Conservation (phyloP, 1,140 invertebrate species). For the Aphelinus certus region DNA sequence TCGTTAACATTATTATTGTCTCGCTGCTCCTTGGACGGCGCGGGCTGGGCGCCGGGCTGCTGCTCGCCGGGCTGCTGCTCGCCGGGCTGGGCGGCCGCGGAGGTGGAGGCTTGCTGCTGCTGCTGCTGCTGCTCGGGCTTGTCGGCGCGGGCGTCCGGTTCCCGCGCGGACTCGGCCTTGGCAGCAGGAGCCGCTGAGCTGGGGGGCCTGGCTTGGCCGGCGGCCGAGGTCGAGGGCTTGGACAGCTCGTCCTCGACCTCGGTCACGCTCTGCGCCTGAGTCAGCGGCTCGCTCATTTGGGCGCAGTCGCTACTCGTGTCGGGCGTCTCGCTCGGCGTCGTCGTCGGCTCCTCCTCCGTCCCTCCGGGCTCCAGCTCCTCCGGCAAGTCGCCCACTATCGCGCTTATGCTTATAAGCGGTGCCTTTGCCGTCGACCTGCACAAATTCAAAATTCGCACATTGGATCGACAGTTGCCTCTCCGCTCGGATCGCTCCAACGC, state of each 20-base stretch:
- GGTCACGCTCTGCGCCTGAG: slow-evolving; percentile 13
- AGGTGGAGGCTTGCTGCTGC: slow-evolving; percentile 25
- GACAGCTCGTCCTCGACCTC: slow-evolving; percentile 20
- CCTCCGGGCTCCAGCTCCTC: slow-evolving; percentile 47
- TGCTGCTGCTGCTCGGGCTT: slow-evolving; percentile 54
- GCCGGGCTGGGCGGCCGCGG: slow-evolving; percentile 49
- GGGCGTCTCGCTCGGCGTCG: slow-evolving; percentile 34
- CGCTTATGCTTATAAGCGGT: slow-evolving; percentile 78
- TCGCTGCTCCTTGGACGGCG: slow-evolving; percentile 56
- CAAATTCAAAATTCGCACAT: background rate
- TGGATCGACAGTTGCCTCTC: no score
- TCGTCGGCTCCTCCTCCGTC: slow-evolving; percentile 47
- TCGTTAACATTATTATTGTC: slow-evolving; percentile 78
- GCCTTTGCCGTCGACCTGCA: slow-evolving; percentile 58
- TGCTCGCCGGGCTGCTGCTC: slow-evolving; percentile 58
- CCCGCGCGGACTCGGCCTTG: slow-evolving; percentile 7
- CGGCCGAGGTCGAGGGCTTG: background rate
- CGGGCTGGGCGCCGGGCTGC: slow-evolving; percentile 50
- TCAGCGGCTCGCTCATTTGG: slow-evolving; percentile 39
- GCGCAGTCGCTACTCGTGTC: slow-evolving; percentile 42
- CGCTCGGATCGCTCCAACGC: no score
- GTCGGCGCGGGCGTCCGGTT: slow-evolving; percentile 46
- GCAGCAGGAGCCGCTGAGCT: background rate
- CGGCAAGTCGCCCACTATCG: slow-evolving; percentile 71
- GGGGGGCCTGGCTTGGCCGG: background rate